Base-by-base conservation (phyloP, 2,113 vertebrate species). In the Apteryx mantelli region DNA sequence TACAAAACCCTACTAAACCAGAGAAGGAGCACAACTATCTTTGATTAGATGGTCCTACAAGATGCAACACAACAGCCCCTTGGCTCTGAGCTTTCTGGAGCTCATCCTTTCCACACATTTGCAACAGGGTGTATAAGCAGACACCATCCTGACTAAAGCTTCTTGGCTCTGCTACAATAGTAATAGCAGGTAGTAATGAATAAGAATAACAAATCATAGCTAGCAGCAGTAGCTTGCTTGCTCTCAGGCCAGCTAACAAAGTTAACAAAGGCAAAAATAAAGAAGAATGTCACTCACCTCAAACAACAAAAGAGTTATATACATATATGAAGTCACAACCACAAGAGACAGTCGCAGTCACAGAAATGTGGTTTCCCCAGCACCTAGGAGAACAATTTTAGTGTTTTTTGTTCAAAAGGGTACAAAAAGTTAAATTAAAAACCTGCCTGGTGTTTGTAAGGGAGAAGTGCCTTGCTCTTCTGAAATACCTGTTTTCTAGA, bases 261-360 rank as follows among this genome's bases (percentile, higher is more conserved):
- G 56, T 19, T 11, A 60, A 34, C 56, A 60, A 48, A 19, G 56
- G 56, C 32, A 34, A 60, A 60, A 34, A 60, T 34, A 68, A 58
- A 30, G 17, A 80, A 44, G 14, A 40, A 40, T n/a, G 20, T 60
- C 21, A 60, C 19, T 65, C 71, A 48, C 40, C 42, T 88, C 40
- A 81, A 15, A 7, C 2, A 10, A 32, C 8, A 82, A 42, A 92
- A 28, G 71, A 93, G 46, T 7, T n/a, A 4, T 3, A 2, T 26
- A 18, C 4, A 25, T 38, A 19, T 61, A 56, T 20, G 8, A 9
- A 19, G 14, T 55, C 34, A 52, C 36, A 24, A 56, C 18, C 46
- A 73, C 0, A 0, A 61, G 24, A 78, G 21, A 60, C 17, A 78
- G 50, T 8, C 86, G 18, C n/a, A 93, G 13, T 7, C 65, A 68